phyloP scores from a whole-genome alignment of 2,797 vertebrate genomes.

The Micrastur ruficollis region DNA sequence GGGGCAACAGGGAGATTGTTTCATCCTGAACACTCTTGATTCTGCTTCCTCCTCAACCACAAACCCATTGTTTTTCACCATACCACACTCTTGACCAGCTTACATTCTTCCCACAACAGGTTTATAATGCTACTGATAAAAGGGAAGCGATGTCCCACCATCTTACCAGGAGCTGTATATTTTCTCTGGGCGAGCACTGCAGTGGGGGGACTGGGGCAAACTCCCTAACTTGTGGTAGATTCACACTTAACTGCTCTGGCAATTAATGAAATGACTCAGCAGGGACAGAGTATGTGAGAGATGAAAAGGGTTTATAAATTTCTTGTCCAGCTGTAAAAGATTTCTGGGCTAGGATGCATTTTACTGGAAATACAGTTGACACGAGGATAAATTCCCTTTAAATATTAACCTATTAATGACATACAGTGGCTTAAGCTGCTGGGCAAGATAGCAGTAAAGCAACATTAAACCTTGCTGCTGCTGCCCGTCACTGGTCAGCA shows the following conservation, averaged over 20 bases:
- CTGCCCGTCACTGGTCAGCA: neutral
- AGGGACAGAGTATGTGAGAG: neutral
- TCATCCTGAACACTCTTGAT: neutral
- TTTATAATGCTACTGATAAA: neutral
- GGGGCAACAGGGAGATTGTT: neutral
- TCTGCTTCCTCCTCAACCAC: neutral
- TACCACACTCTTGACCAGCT: neutral
- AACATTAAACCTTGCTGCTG: neutral
- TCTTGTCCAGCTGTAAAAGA: neutral
- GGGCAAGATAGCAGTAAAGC: neutral
- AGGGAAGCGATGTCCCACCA: neutral
- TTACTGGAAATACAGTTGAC: neutral
- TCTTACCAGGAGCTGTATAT: neutral
- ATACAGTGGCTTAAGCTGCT: neutral
- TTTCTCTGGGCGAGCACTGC: neutral
- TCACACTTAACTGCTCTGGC: neutral
- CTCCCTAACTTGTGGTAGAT: neutral
- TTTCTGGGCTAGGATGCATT: neutral
- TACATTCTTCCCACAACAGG: neutral
- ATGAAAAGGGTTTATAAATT: neutral
- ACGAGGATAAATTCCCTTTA: neutral
- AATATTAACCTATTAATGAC: neutral
- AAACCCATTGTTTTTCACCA: accelerated
- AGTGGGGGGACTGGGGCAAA: neutral
- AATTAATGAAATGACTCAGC: neutral